Percentiles rank a stretch among this genome's conserved stretches.
Evolutionary conservation across 2,113 vertebrate species (phyloP).

Genomic region (Aix galericulata): DNA sequence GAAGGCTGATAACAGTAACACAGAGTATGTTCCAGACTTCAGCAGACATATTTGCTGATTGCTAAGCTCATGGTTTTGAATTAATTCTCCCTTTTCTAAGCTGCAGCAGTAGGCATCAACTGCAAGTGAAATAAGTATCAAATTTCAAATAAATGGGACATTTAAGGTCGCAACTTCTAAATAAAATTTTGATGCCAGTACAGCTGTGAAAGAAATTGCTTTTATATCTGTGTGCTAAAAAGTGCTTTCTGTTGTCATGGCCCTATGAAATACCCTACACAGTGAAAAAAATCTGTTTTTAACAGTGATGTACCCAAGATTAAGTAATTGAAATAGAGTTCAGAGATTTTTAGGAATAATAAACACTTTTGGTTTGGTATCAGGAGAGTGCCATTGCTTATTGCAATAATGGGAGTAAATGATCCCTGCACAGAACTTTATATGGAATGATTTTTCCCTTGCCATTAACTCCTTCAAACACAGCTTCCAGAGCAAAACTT

Average conservation of each 20-base stretch:
- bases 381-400: not conserved
- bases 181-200: not conserved
- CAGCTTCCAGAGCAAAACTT: not conserved
- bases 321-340: not conserved
- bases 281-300: not conserved
- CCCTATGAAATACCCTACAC: not conserved
- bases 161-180: not conserved
- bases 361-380: not conserved
- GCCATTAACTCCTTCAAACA: not conserved
- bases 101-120: not conserved
- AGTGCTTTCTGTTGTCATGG: not conserved
- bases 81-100: not conserved
- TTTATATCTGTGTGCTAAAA: not conserved
- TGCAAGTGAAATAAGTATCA: conserved; percentile 4
- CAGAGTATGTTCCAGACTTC: not conserved
- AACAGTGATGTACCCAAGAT: not conserved
- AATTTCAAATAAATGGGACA: not conserved
- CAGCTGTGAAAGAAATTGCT: not conserved
- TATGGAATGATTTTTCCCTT: not conserved
- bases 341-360: not conserved
- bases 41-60: not conserved
- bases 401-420: conserved; percentile 24
- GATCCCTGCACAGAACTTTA: not conserved
- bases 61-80: not conserved
- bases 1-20: not conserved